Percentiles rank a stretch among this genome's conserved stretches.
These are phyloP conservation scores for Stichopus chloronotus DNA, from an alignment of 35 echinoderm and acorn worm genomes.

Conservation along the genomic window DNA sequence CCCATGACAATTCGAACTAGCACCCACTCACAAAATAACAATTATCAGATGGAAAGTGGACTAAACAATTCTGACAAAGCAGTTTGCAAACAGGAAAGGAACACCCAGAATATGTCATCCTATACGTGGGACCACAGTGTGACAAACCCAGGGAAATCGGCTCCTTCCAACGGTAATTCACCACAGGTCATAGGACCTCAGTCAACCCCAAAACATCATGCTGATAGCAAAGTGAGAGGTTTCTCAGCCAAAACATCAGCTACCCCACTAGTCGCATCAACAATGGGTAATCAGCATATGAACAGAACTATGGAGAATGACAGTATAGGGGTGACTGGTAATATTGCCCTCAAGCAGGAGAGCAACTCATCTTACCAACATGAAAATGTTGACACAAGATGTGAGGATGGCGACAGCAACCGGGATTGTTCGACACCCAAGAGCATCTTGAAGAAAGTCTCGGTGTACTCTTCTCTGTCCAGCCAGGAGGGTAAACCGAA, in stretches of 20 bases:
- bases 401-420: neutral
- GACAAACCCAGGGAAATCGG: neutral
- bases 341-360: neutral
- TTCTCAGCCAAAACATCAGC: conserved; percentile 83
- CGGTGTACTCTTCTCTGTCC: neutral
- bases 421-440: conserved; percentile 32
- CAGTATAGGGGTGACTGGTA: neutral
- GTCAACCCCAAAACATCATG: conserved; percentile 1
- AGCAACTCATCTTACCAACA: neutral
- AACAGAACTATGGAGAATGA: neutral
- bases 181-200: neutral
- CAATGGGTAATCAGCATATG: neutral
- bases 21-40: neutral
- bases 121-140: neutral
- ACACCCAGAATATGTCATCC: neutral
- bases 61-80: neutral
- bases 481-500: neutral
- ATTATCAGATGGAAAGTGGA: neutral
- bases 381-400: neutral
- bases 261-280: conserved; percentile 58
- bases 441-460: conserved; percentile 77
- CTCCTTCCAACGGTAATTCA: neutral
- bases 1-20: neutral
- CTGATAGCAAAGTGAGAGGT: conserved; percentile 12
- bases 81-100: neutral